Base-by-base conservation (phyloP, 2,888 invertebrate species). In the Dichetophora obliterata region DNA sequence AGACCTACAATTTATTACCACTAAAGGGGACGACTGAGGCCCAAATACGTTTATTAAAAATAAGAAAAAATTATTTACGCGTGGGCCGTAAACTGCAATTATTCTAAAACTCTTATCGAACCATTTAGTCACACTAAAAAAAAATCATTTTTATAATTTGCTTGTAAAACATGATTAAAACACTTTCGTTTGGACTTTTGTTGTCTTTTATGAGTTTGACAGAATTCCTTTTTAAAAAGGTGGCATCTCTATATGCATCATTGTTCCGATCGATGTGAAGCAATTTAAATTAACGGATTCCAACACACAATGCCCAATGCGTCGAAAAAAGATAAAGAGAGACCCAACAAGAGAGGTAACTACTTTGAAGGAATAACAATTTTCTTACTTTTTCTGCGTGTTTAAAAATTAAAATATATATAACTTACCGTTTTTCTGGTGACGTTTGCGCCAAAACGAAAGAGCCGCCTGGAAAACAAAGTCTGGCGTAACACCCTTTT, bases 391-490 rank as follows among this genome's bases (percentile, higher is more conserved):
- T 22, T 24, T n/a, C n/a, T 1, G 22, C 24, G 4, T 24, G 22
- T 8, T 57, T 57, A 22, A 14, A 34, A 43, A 31, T 19, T 27
- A 27, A 63, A 73, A 65, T 19, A 75, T 72, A 68, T n/a, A 71
- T 68, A 52, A 72, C 72, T 75, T 75, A 78, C 77, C 77, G 75
- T 78, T 78, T 65, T 34, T 14, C 63, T 19, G 14, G 11, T 52
- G 66, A 22, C 50, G 27, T 74, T 66, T 66, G 54, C 65, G 52
- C 52, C 74, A 52, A 52, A 74, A 59, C 43, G 43, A 65, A 3
- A 16, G 11, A 50, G 31, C 22, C 31, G 14, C 11, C 5, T 63
- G 31, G 50, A 34, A 66, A 37, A 9, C 22, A 22, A 63, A 31
- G 27, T 3, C 57, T 57, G 50, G 24, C 43, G 34, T 52, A 71